Percentiles rank a stretch among this genome's conserved stretches.
These are phyloP conservation scores for Campylomormyrus numenius DNA, from an alignment of 2,113 vertebrate species.

Conservation along the genomic window DNA sequence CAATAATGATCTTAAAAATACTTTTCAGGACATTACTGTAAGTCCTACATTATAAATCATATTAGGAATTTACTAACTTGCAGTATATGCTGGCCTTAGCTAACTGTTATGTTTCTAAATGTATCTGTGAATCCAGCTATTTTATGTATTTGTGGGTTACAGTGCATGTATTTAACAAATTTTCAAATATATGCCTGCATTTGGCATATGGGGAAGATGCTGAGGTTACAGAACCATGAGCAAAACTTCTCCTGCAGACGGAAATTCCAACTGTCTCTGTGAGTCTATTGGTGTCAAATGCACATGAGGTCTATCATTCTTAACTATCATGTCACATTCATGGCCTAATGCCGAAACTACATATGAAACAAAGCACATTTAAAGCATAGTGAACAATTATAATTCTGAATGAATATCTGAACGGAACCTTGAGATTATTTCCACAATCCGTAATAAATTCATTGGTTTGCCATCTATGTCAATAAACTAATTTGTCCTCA, in stretches of 20 bases:
- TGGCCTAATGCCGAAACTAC: background rate
- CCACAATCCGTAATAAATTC: slow-evolving; percentile 10
- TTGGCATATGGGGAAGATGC: slow-evolving; percentile 5
- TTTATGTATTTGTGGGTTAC: background rate
- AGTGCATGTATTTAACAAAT: background rate
- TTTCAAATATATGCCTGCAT: slow-evolving; percentile 7
- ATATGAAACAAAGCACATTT: slow-evolving; percentile 7
- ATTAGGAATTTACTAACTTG: slow-evolving; percentile 2
- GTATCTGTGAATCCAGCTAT: background rate
- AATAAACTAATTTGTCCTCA: background rate
- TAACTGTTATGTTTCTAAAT: background rate
- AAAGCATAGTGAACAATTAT: background rate
- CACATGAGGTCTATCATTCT: slow-evolving; percentile 6
- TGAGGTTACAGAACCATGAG: background rate
- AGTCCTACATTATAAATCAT: slow-evolving; percentile 18
- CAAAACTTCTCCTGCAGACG: background rate
- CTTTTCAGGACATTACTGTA: background rate
- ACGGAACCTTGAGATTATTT: background rate
- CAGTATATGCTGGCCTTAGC: slow-evolving; percentile 19
- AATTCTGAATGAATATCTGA: background rate
- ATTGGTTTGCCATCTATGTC: background rate
- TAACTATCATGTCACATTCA: background rate
- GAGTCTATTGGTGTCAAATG: background rate
- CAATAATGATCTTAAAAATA: slow-evolving; percentile 12
- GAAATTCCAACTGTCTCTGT: background rate